Percentiles rank a stretch among this genome's conserved stretches.
Evolutionary conservation across 1,140 invertebrate genomes (phyloP).

Genomic region (Steinernema khuongi): DNA sequence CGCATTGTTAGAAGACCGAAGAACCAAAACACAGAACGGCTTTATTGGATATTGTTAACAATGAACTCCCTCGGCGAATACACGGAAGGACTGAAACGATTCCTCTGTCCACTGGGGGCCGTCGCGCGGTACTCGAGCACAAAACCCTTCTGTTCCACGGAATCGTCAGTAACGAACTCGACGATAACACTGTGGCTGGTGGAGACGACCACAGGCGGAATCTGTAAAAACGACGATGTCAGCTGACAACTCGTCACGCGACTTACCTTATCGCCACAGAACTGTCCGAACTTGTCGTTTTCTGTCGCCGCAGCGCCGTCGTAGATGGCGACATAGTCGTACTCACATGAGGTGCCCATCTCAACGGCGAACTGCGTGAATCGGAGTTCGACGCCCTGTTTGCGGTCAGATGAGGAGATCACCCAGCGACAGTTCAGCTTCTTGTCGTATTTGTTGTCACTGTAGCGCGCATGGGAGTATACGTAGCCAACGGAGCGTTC

Average conservation of each 20-base stretch:
- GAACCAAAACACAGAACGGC: not conserved
- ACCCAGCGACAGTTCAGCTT: slow-evolving; percentile 28
- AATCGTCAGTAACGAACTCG: slow-evolving; percentile 38
- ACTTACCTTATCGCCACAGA: slow-evolving; percentile 31
- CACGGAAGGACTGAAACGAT: not conserved
- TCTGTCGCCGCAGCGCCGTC: slow-evolving; percentile 30
- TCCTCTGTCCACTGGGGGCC: not conserved
- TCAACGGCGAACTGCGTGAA: slow-evolving; percentile 42
- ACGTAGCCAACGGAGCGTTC: slow-evolving; percentile 32
- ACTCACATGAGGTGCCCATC: slow-evolving; percentile 38
- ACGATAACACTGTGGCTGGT: slow-evolving; percentile 22
- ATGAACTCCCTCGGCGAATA: not conserved
- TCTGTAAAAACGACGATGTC: slow-evolving; percentile 18
- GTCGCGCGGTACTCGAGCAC: slow-evolving; percentile 35
- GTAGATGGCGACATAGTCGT: slow-evolving; percentile 42
- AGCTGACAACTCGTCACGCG: slow-evolving; percentile 5
- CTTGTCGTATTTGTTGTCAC: slow-evolving; percentile 40
- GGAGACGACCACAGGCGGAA: slow-evolving; percentile 29
- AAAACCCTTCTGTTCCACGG: slow-evolving; percentile 46
- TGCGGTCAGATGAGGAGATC: slow-evolving; percentile 5
- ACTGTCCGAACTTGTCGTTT: slow-evolving; percentile 28
- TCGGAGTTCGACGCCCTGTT: slow-evolving; percentile 25
- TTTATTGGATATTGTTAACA: slow-evolving; percentile 5
- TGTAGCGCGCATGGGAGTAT: slow-evolving; percentile 43
- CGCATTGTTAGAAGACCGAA: no score